Evolutionary conservation across 1,140 invertebrate species (phyloP).

Genomic region (Papilio dardanus): DNA sequence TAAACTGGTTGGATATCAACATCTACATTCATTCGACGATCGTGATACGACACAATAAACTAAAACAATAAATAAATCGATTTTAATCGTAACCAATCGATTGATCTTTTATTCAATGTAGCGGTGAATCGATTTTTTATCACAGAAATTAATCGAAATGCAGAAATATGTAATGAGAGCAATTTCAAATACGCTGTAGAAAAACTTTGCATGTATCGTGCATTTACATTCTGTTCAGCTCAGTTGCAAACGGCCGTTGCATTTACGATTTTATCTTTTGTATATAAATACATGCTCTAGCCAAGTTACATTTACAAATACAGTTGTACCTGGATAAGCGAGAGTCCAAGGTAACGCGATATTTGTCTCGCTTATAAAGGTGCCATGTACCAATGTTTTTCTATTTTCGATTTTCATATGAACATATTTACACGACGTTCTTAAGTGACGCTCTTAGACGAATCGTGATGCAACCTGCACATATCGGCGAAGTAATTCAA

Average conservation of each 20-base stretch:
- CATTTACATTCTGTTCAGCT: not conserved
- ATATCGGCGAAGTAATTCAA: too few relatives aligned
- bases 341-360: too few relatives aligned
- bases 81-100: slow-evolving; percentile 14
- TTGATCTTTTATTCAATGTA: not conserved
- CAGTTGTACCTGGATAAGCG: too few relatives aligned
- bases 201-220: not conserved
- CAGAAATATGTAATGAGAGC: not conserved
- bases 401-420: too few relatives aligned
- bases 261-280: not conserved
- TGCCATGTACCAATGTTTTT: too few relatives aligned
- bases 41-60: not conserved
- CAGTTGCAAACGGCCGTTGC: not conserved
- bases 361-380: too few relatives aligned
- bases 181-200: not conserved
- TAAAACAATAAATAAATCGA: slow-evolving; percentile 6
- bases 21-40: not conserved
- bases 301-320: not conserved
- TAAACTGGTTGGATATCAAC: not conserved
- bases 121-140: slow-evolving; percentile 10
- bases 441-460: too few relatives aligned
- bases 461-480: too few relatives aligned
- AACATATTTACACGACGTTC: too few relatives aligned
- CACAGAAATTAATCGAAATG: not conserved
- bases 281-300: slow-evolving; percentile 16